Conservation (phyloP, 2,797 vertebrate genomes). For the Phaenicophaeus curvirostris region DNA sequence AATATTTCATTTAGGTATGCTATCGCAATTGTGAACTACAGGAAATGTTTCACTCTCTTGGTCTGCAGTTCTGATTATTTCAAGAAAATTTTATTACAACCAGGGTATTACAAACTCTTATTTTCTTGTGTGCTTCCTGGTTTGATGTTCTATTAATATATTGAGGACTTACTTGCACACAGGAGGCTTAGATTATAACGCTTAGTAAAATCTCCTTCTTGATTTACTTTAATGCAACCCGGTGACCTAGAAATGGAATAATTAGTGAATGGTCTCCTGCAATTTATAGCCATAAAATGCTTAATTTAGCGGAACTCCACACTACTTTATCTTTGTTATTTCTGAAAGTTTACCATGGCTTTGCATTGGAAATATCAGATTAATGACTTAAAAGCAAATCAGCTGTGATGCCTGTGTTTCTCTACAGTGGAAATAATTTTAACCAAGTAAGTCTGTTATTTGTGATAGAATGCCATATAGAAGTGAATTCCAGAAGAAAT, state of each 20-base stretch:
- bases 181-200: not conserved
- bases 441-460: not conserved
- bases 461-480: not conserved
- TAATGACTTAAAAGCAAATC: not conserved
- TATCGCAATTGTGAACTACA: not conserved
- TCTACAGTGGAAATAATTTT: not conserved
- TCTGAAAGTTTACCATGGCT: not conserved
- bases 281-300: not conserved
- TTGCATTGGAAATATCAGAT: not conserved
- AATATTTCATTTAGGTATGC: not conserved
- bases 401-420: not conserved
- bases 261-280: not conserved
- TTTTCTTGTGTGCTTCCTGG: not conserved
- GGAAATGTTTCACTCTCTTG: not conserved
- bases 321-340: not conserved
- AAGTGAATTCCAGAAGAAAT: not conserved
- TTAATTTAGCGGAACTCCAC: slow-evolving; percentile 19
- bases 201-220: not conserved
- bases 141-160: not conserved
- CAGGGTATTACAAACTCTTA: not conserved
- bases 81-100: not conserved
- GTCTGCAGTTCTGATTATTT: not conserved
- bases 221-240: slow-evolving; percentile 20
- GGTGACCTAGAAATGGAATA: slow-evolving; percentile 1
- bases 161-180: not conserved